Percentiles rank a stretch among this genome's conserved stretches.
These are phyloP conservation scores for Pseudois nayaur DNA, from an alignment of 2,113 vertebrate genomes.

Conservation along the genomic window DNA sequence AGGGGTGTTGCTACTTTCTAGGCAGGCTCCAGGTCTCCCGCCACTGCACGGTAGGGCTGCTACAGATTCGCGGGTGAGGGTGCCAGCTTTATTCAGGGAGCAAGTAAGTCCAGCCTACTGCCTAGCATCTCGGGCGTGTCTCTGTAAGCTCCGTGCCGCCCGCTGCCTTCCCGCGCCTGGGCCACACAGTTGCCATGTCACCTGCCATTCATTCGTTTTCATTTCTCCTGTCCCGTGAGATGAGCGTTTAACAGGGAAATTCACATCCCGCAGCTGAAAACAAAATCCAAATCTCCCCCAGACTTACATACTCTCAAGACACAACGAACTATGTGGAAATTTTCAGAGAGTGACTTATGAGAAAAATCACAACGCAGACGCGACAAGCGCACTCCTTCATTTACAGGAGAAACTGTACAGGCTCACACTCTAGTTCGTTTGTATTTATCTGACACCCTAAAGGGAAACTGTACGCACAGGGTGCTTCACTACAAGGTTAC, in stretches of 20 bases:
- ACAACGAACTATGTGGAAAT: background rate
- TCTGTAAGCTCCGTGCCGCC: background rate
- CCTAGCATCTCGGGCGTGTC: accelerated
- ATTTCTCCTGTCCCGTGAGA: background rate
- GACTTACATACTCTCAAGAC: background rate
- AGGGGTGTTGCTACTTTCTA: background rate
- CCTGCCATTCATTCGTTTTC: background rate
- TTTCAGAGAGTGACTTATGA: background rate
- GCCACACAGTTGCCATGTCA: background rate
- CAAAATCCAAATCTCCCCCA: background rate
- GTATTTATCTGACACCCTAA: background rate
- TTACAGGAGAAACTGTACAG: background rate
- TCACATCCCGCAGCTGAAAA: background rate
- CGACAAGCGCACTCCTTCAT: background rate
- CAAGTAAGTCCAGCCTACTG: too few species aligned
- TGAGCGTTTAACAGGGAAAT: background rate
- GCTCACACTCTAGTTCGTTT: background rate
- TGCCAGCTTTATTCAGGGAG: too few species aligned
- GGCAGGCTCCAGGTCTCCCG: background rate
- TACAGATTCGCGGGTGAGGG: background rate
- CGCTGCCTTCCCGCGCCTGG: background rate
- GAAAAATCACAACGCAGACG: background rate
- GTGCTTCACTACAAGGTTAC: background rate
- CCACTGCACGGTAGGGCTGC: background rate
- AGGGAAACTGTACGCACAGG: background rate